These are phyloP conservation scores for Xanthorhoe designata DNA, from an alignment of 2,888 invertebrate species.

Conservation along the genomic window DNA sequence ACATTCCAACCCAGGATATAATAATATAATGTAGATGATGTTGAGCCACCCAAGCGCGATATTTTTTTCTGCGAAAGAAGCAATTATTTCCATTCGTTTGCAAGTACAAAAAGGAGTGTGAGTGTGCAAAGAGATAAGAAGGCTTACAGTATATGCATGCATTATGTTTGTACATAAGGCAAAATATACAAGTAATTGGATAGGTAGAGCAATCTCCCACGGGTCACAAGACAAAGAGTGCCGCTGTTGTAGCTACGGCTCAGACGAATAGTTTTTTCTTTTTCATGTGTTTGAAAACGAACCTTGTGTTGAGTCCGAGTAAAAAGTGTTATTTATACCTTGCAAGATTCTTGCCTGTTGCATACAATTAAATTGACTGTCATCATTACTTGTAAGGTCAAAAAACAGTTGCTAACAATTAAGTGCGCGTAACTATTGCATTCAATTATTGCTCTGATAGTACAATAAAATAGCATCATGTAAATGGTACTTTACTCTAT, in stretches of 20 bases:
- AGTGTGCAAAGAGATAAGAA: not conserved
- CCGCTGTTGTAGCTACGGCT: not conserved
- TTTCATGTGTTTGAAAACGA: not conserved
- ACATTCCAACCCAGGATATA: not conserved
- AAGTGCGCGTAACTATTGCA: no score
- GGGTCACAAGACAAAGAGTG: not conserved
- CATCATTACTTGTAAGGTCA: no score
- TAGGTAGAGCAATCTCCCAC: not conserved
- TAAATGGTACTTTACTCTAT: no score
- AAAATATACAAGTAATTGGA: not conserved
- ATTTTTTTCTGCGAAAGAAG: not conserved
- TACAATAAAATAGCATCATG: no score
- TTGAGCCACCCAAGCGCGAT: not conserved
- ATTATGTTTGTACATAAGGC: not conserved
- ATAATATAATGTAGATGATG: constrained; percentile 4
- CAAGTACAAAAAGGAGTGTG: not conserved
- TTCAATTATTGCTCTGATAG: no score
- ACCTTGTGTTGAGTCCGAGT: no score
- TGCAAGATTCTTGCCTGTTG: no score
- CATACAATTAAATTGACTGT: no score
- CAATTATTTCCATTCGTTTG: not conserved
- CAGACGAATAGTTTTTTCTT: not conserved
- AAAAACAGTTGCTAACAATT: no score
- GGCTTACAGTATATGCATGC: not conserved
- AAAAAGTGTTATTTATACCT: no score